Evolutionary conservation across 2,113 vertebrate species (phyloP), one percentile per base, ranked within the genome.

Genomic region (Peucedramus taeniatus): DNA sequence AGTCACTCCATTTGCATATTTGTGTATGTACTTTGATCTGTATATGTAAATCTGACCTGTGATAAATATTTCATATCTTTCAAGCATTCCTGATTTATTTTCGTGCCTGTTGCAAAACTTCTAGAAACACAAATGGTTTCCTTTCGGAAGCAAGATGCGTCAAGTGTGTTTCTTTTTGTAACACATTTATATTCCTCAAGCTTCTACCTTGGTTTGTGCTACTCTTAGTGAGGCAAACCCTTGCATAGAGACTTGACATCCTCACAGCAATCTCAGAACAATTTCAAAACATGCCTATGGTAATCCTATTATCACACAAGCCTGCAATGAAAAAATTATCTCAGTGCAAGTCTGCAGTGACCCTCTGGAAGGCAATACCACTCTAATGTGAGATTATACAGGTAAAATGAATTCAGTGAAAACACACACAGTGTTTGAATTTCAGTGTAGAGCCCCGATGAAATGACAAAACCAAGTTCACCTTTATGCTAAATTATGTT

Each of bases 351-450:
- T 47, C 82, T 94, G 83, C 79, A 77, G 71, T 95, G 94, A 96
- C 92, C 95, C 93, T 96, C 59, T 80, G 82, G 82, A 94, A 96
- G 59, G 51, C 84, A 95, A 95, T 88, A 85, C 71, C 54, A 22
- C 82, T 83, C 81, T 87, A 93, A 95, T 77, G 83, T 47, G 66
- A 96, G 78, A 90, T 96, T 96, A 96, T 95, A 85, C 84, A 94
- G 68, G 87, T 65, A 70, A 91, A 97, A 96, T 76, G 17, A 95
- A 96, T 93, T 95, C 84, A 59, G 63, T 42, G 30, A 83, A 89
- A 90, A 88, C 28, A 85, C 56, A 87, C 63, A 64, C 35, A 5
- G 0, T 44, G 74, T 50, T 69, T 85, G 90, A 90, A 69, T 94
- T 91, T 87, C 74, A 82, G 53, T 57, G 78, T 39, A 37, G 47